phyloP scores from a whole-genome alignment of 1,140 invertebrate genomes.

The Temnothorax longispinosus region DNA sequence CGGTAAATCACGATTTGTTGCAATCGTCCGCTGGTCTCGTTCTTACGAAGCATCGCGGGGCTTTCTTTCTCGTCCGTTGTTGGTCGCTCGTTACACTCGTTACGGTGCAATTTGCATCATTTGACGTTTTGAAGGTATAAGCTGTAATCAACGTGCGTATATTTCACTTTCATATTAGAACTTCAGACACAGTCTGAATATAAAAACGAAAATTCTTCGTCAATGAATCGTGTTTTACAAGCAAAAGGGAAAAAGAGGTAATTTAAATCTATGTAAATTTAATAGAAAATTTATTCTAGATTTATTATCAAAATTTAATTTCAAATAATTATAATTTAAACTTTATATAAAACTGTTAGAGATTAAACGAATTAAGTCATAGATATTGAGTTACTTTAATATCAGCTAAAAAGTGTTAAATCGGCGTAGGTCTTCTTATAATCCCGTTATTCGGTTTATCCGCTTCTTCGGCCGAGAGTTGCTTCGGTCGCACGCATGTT shows the following conservation, averaged over 20 bases:
- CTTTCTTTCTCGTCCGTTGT: conserved; percentile 10
- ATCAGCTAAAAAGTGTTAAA: neutral
- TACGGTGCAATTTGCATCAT: neutral
- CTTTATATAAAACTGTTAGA: neutral
- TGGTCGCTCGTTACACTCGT: conserved; percentile 26
- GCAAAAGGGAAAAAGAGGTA: neutral
- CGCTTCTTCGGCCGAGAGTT: neutral
- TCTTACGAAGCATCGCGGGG: conserved; percentile 20
- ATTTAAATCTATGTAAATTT: neutral
- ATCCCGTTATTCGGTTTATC: conserved; percentile 24
- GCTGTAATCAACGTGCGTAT: neutral
- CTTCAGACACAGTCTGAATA: neutral
- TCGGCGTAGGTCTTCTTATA: neutral
- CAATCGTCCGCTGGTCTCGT: conserved; percentile 12
- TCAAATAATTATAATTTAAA: neutral
- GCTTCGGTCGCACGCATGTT: conserved; percentile 13
- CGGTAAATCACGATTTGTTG: conserved; percentile 48
- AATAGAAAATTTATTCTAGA: neutral
- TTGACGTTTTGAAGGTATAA: conserved; percentile 5
- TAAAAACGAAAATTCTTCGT: neutral
- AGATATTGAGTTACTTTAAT: neutral
- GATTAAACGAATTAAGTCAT: neutral
- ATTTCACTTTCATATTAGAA: neutral
- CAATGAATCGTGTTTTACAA: neutral
- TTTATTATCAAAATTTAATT: neutral